These are phyloP conservation scores for Darevskia nairensis DNA, from an alignment of 2,797 vertebrate genomes.

Conservation along the genomic window DNA sequence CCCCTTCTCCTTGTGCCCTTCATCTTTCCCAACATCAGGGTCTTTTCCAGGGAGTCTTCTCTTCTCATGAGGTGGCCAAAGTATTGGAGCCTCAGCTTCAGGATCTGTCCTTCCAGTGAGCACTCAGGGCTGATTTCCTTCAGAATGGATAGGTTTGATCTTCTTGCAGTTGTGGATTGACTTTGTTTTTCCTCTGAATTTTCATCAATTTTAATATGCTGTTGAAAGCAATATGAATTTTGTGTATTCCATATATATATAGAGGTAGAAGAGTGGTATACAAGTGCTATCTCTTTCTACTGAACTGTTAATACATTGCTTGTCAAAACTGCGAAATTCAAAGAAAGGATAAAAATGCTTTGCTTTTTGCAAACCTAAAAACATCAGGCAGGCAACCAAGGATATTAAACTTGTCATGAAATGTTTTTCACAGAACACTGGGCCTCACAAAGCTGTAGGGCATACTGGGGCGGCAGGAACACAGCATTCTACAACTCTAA, in stretches of 20 bases:
- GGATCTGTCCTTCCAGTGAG: no score
- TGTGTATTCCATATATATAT: background rate
- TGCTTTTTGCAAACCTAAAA: background rate
- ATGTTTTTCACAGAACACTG: background rate
- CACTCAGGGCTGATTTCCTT: no score
- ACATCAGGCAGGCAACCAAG: background rate
- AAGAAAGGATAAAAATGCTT: background rate
- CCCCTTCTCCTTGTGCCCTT: no score
- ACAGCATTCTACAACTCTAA: background rate
- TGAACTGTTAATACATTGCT: background rate
- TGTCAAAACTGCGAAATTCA: background rate
- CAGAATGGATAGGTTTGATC: no score
- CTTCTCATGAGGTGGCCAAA: no score
- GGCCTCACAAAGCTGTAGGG: background rate
- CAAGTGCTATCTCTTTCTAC: background rate
- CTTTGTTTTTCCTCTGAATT: background rate
- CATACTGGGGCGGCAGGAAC: background rate
- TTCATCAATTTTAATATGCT: background rate
- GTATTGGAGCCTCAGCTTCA: no score
- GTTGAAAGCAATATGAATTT: background rate
- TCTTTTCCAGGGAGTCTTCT: no score
- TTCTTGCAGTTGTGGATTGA: background rate
- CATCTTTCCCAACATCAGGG: no score
- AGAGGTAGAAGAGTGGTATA: background rate
- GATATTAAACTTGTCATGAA: background rate